These are phyloP conservation scores for Coecobrya sp. DNA, from an alignment of 2,888 invertebrate species.

Conservation along the genomic window DNA sequence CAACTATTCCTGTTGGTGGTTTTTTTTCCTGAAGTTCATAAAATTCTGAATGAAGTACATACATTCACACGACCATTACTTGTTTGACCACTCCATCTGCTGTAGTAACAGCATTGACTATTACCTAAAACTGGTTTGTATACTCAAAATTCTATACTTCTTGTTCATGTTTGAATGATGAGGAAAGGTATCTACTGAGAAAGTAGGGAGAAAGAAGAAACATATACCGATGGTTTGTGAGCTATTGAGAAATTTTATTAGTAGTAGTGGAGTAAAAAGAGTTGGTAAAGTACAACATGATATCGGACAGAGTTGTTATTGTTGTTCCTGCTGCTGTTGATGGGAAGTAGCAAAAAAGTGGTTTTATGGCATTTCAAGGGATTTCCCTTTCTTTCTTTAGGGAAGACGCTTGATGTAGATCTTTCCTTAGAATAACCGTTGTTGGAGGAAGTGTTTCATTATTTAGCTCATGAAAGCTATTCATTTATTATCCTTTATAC, in stretches of 20 bases:
- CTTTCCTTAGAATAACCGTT: neutral
- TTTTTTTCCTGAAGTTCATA: neutral
- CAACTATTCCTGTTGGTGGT: neutral
- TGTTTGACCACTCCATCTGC: too few species aligned
- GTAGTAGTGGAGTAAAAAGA: neutral
- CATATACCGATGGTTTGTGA: neutral
- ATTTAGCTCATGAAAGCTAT: constrained; percentile 9
- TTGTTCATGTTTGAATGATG: too few species aligned
- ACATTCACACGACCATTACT: neutral
- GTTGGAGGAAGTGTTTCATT: constrained; percentile 42
- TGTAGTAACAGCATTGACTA: neutral
- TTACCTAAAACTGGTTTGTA: neutral
- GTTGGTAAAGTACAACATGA: constrained; percentile 11
- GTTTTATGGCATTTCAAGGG: constrained; percentile 28
- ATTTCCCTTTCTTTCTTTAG: neutral
- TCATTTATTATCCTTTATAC: constrained; percentile 34
- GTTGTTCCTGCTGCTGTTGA: neutral
- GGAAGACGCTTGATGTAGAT: constrained; percentile 4
- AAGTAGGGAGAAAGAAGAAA: neutral
- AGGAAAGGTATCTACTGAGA: neutral
- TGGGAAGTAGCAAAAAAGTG: neutral
- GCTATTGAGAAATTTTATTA: neutral
- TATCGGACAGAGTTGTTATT: neutral
- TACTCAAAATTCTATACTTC: too few species aligned
- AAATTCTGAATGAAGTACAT: neutral